Base-by-base conservation (phyloP, 2,797 vertebrate genomes). In the Cercopithecus mitis region DNA sequence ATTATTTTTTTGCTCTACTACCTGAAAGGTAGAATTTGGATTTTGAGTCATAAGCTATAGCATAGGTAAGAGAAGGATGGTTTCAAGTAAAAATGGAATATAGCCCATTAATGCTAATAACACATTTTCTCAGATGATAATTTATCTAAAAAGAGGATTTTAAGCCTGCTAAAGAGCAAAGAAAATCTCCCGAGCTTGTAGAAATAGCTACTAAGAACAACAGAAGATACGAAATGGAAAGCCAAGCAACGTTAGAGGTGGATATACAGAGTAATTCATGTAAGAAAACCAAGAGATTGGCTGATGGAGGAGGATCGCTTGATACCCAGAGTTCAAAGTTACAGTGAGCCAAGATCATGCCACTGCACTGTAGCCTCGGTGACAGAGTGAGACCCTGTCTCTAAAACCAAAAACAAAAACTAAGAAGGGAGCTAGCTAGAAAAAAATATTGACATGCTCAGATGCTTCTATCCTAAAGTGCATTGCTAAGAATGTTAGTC, bases 131-230 rank as follows among this genome's bases (percentile, higher is more conserved):
- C 76, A 88, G 77, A 85, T 41, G 84, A 55, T 75, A 85, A 88
- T 0, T 72, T 33, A 57, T 61, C 47, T 87, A 47, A 90, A 75
- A 81, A 91, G 64, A 94, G n/a, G 67, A 52, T 41, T 77, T 88
- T 64, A 86, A 94, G 80, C 43, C 70, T 86, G 75, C 70, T 79
- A 86, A 95, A 95, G 52, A 94, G 5, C 90, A 97, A 96, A 86
- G 45, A 67, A 55, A 95, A 85, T 25, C 72, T 80, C 83, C 20
- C 25, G 77, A 45, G 55, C 72, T 22, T 96, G 39, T 89, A 64
- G 80, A 76, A 93, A 80, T 0, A 87, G 83, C 61, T 90, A 86
- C 79, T 73, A 80, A 89, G 90, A 58, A 76, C 50, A 95, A 95
- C 10, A 91, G 72, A 76, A 94, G 64, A 57, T 41, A 73, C 15